phyloP scores from a whole-genome alignment of 2,797 vertebrate genomes.

The Microchirus variegatus region DNA sequence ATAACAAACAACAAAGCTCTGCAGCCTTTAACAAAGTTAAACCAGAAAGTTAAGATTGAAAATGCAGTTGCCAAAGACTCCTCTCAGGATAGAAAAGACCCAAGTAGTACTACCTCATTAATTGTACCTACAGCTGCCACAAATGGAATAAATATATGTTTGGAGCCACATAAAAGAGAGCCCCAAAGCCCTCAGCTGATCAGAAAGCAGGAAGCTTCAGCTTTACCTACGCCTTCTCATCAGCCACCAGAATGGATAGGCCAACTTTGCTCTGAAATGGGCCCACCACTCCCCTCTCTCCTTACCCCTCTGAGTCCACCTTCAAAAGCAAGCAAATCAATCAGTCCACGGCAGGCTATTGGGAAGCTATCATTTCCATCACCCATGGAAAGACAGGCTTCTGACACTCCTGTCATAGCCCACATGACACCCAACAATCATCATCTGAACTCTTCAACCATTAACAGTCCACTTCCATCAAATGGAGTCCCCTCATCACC shows the following conservation, averaged over 20 bases:
- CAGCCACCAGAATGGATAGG: slow-evolving; percentile 75
- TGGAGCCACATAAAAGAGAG: slow-evolving; percentile 1
- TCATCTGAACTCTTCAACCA: slow-evolving; percentile 35
- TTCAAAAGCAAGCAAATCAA: slow-evolving; percentile 71
- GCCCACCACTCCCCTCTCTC: slow-evolving; percentile 89
- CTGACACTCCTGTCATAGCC: slow-evolving; percentile 50
- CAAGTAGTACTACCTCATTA: not conserved
- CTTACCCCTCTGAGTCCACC: slow-evolving; percentile 88
- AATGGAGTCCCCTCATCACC: slow-evolving; percentile 88
- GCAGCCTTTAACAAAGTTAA: not conserved
- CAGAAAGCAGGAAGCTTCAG: slow-evolving; percentile 14
- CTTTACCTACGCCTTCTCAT: slow-evolving; percentile 39
- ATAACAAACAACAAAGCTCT: not conserved
- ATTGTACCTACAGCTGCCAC: slow-evolving; percentile 5
- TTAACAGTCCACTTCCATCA: slow-evolving; percentile 74
- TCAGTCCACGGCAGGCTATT: slow-evolving; percentile 78
- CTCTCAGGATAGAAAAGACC: not conserved
- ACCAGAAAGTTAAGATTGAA: slow-evolving; percentile 1
- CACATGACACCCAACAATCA: slow-evolving; percentile 36
- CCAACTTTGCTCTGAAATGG: slow-evolving; percentile 87
- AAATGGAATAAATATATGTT: slow-evolving; percentile 5
- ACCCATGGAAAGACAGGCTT: slow-evolving; percentile 73
- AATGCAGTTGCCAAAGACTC: slow-evolving; percentile 1
- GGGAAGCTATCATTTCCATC: slow-evolving; percentile 80
- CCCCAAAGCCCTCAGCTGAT: slow-evolving; percentile 3